Conservation (phyloP, 2,113 vertebrate species). For the Reinhardtius hippoglossoides region DNA sequence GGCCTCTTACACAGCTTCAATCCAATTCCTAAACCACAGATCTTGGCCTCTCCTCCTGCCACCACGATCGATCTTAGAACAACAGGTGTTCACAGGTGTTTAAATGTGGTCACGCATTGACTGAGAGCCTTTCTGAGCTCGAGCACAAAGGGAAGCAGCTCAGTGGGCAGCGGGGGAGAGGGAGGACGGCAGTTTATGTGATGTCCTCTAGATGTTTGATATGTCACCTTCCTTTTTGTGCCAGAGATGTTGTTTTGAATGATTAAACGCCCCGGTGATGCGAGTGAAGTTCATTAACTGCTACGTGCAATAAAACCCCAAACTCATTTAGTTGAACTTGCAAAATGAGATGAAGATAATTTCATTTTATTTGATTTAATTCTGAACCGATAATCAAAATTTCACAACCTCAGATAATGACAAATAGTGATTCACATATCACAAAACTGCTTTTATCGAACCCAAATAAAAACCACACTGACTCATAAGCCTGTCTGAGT, state of each 20-base stretch:
- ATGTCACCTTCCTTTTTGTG: conserved; percentile 51
- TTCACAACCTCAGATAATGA: background rate
- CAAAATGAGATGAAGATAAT: background rate
- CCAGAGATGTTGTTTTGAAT: conserved; percentile 41
- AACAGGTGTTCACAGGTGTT: conserved; percentile 74
- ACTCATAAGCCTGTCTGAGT: background rate
- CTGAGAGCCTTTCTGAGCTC: conserved; percentile 61
- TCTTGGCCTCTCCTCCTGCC: conserved; percentile 60
- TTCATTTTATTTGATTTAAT: background rate
- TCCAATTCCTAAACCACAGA: conserved; percentile 69
- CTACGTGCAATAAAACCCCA: background rate
- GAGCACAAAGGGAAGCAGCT: conserved; percentile 69
- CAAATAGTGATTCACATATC: background rate
- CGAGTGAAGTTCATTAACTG: background rate
- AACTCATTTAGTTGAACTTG: background rate
- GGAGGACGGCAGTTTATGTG: conserved; percentile 37
- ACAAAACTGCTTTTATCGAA: background rate
- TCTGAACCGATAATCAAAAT: background rate
- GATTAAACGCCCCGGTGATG: conserved; percentile 23
- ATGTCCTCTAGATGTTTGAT: conserved; percentile 59
- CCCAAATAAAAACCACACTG: background rate
- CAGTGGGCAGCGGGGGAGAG: conserved; percentile 45
- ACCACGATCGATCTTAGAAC: conserved; percentile 70
- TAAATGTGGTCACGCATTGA: conserved; percentile 60
- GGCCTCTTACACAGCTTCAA: conserved; percentile 68